phyloP scores from a whole-genome alignment of 2,888 invertebrate genomes.

The Drosophila mimetica region DNA sequence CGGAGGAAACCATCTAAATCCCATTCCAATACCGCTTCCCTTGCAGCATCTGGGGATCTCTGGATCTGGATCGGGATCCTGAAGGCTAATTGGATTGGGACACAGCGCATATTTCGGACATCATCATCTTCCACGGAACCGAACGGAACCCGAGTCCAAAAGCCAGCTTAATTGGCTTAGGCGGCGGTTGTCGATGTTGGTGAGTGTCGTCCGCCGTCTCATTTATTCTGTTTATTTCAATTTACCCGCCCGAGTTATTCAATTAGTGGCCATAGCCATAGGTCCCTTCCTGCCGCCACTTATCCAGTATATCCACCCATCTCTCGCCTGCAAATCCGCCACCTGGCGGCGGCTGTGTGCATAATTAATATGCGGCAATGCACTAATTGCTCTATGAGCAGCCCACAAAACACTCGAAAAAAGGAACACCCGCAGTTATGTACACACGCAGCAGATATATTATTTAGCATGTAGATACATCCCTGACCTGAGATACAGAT shows the following conservation, averaged over 20 bases:
- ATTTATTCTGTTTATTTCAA: slow-evolving; percentile 66
- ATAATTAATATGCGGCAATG: slow-evolving; percentile 45
- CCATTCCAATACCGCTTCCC: background rate
- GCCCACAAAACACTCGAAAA: slow-evolving; percentile 10
- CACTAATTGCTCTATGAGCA: slow-evolving; percentile 26
- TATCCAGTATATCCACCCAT: background rate
- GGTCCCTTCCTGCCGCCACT: slow-evolving; percentile 16
- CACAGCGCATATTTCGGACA: slow-evolving; percentile 4
- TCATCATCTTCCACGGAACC: slow-evolving; percentile 11
- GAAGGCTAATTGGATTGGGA: slow-evolving; percentile 24
- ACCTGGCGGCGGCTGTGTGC: slow-evolving; percentile 27
- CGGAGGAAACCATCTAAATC: slow-evolving; percentile 9
- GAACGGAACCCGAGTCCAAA: slow-evolving; percentile 8
- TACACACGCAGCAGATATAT: slow-evolving; percentile 22
- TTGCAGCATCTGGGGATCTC: slow-evolving; percentile 13
- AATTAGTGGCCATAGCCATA: slow-evolving; percentile 17
- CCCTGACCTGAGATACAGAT: slow-evolving; percentile 61
- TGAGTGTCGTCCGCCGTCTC: slow-evolving; percentile 16
- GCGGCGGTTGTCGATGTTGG: slow-evolving; percentile 40
- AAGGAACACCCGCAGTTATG: slow-evolving; percentile 5
- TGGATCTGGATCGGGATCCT: slow-evolving; percentile 4
- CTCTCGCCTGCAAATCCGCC: slow-evolving; percentile 5
- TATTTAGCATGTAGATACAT: slow-evolving; percentile 34
- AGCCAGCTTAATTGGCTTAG: slow-evolving; percentile 48
- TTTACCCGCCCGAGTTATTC: slow-evolving; percentile 49